Base-by-base conservation (phyloP, 2,797 vertebrate genomes). In the Clarias laeviceps region DNA sequence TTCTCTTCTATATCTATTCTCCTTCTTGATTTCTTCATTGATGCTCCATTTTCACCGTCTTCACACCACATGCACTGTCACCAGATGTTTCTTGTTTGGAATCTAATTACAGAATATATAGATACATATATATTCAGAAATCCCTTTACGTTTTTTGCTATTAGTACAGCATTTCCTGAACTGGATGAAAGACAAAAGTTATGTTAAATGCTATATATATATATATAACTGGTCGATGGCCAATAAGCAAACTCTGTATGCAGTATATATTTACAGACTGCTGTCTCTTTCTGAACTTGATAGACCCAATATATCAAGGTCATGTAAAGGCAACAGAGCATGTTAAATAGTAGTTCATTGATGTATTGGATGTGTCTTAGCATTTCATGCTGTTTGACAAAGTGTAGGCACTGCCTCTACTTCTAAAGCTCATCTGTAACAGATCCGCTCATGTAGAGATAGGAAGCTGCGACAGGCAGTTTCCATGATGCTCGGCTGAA, bases 321-420 rank as follows among this genome's bases (percentile, higher is more conserved):
- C 40, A 56, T 15, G 3, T 69, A 82, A 83, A 85, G 79, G 62
- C 40, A 22, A 64, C 56, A 32, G 62, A 62, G 56, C 66, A 79
- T 79, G 57, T 79, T 85, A 84, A 83, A 83, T 83, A 72, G 70
- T n/a, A 9, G 54, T 50, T 68, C 34, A 12, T 50, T n/a, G 50
- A 80, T 62, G 69, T n/a, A 57, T 83, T 50, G 66, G 34, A 83
- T 69, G 50, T n/a, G 61, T 80, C 61, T 83, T 57, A 82, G 80
- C 83, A 83, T 85, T 84, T 84, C 86, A 85, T 74, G 68, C 77
- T 62, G 82, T 65, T 83, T 87, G 82, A 87, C 84, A 78, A 83
- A 86, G 78, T 64, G 72, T 70, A 59, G 37, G 27, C 68, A 74
- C 73, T 85, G 64, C 74, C 57, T 80, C 80, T 45, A 80, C 61